Evolutionary conservation across 1,140 invertebrate species (phyloP).

Genomic region (Magallana ariakensis): DNA sequence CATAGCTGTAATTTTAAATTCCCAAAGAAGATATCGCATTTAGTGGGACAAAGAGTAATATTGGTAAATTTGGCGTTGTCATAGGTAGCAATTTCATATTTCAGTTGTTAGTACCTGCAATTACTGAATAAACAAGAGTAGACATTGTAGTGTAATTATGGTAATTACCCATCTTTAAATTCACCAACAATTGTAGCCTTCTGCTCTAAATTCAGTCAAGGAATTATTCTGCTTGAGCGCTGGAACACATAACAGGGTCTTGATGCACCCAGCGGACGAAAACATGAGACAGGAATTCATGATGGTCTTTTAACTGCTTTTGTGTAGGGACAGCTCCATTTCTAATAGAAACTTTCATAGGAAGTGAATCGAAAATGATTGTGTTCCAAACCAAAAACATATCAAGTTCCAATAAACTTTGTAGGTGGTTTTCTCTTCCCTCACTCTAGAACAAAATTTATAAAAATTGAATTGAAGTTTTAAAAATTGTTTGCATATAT

Average conservation of each 20-base stretch:
- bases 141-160: constrained; percentile 23
- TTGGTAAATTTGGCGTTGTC: not conserved
- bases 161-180: constrained; percentile 33
- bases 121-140: constrained; percentile 37
- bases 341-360: constrained; percentile 35
- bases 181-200: constrained; percentile 30
- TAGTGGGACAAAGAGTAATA: constrained; percentile 1
- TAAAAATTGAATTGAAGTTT: not conserved
- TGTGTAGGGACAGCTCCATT: constrained; percentile 25
- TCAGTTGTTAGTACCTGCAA: constrained; percentile 30
- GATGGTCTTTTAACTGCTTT: constrained; percentile 34
- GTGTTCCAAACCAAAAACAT: not conserved
- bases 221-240: constrained; percentile 11
- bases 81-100: constrained; percentile 31
- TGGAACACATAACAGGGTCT: constrained; percentile 3
- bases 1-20: constrained; percentile 12
- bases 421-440: not conserved
- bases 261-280: constrained; percentile 28
- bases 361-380: constrained; percentile 13
- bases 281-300: constrained; percentile 19
- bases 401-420: constrained; percentile 14
- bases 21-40: not conserved
- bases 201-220: constrained; percentile 27
- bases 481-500: not conserved
- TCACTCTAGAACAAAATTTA: not conserved